phyloP scores from a whole-genome alignment of 2,113 vertebrate species.

The Trochalopteron elliotii region DNA sequence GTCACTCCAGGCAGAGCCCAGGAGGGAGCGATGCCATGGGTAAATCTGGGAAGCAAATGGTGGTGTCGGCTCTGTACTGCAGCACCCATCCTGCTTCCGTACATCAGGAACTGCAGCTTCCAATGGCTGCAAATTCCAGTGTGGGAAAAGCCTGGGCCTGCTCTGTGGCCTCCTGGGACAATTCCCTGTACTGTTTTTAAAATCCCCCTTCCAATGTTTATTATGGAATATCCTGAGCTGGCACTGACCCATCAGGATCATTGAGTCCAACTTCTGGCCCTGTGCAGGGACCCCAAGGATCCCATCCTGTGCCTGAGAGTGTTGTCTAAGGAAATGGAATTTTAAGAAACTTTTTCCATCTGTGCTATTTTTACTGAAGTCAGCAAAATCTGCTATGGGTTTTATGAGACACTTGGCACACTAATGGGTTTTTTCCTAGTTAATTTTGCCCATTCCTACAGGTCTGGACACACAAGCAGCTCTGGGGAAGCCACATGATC shows the following conservation, averaged over 20 bases:
- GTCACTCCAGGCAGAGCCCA: fast-evolving
- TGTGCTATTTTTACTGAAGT: background rate
- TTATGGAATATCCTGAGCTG: background rate
- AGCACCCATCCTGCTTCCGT: too few species aligned
- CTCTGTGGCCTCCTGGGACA: background rate
- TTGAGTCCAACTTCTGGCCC: fast-evolving
- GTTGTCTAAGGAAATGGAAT: background rate
- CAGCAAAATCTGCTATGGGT: background rate
- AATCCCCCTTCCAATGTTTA: background rate
- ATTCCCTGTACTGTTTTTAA: background rate
- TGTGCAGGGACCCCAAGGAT: background rate
- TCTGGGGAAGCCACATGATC: background rate
- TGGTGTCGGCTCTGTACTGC: fast-evolving
- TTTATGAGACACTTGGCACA: background rate
- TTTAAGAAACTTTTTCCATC: background rate
- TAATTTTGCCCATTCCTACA: background rate
- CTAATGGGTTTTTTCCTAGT: background rate
- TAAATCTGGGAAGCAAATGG: fast-evolving
- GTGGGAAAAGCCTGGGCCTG: background rate
- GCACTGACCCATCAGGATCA: background rate
- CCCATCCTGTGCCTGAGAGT: background rate
- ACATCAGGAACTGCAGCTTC: background rate
- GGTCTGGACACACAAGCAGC: background rate
- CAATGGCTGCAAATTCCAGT: background rate
- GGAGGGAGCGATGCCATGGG: background rate